Evolutionary conservation across 1,140 invertebrate species (phyloP), one percentile per base, ranked within the genome.

Genomic region (Drosophila erecta): DNA sequence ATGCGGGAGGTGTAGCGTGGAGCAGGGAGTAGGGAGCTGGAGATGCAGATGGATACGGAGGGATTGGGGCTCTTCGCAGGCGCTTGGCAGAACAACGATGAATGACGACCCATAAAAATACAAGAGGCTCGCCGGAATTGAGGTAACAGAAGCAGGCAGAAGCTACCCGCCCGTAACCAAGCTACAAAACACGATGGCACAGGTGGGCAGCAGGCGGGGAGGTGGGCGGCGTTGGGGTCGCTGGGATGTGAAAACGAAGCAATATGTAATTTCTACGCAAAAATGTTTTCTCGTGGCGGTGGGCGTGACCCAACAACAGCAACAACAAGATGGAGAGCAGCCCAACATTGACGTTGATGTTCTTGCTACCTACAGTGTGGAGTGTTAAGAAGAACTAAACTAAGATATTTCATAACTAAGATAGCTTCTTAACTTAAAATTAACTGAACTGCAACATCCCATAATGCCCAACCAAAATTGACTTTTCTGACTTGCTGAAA

Each of bases 201-300:
- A 41, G 59, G 33, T 51, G 22, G 38, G 53, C 4, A 30, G 30
- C 30, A 30, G 30, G 30, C 30, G 30, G 27, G 35, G 41, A n/a
- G 15, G 0, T 15, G 2, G 17, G n/a, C 27, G 6, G 27, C 7
- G 37, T 20, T 47, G 1, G 27, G 37, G 20, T 47, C 20, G 33
- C 33, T 65, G 62, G 58, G 44, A 66, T 66, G 64, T 50, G 41
- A 56, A 70, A 69, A 69, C 66, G 64, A 69, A 70, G 69, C 66
- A 70, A 70, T 70, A 70, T 70, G 66, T 70, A 70, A 70, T 70
- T 70, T 70, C 66, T 70, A 70, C 66, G 66, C 66, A 70, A 70
- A 70, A 70, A 70, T 70, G 50, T 70, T 70, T 70, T 70, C 64
- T 40, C 66, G 69, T 70, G 50, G 27, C 24, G 24, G 10, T 40